A percentile compares a stretch with the other conserved stretches of the same genome.
Conservation (phyloP, 2,888 invertebrate genomes). For the Hydraecia micacea region DNA sequence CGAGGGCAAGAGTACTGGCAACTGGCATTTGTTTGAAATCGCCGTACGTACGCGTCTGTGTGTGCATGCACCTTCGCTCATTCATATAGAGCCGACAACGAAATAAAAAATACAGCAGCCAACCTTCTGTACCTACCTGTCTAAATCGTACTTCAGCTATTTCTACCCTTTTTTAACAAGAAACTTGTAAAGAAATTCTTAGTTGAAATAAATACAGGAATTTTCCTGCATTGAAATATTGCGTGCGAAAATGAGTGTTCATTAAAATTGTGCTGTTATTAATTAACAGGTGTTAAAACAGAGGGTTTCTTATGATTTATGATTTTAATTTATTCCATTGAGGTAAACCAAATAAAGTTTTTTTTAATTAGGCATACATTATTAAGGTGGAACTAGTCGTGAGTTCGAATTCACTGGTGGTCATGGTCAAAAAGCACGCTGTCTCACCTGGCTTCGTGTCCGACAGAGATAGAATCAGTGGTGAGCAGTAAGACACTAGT, state of each 20-base stretch:
- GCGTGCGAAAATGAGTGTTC: slow-evolving; percentile 23
- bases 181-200: slow-evolving; percentile 9
- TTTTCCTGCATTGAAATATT: slow-evolving; percentile 25
- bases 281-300: slow-evolving; percentile 14
- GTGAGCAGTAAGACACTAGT: too few species aligned
- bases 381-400: too few species aligned
- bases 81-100: not conserved
- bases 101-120: not conserved
- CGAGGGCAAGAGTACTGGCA: not conserved
- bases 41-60: too few species aligned
- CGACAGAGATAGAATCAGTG: too few species aligned
- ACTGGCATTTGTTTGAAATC: not conserved
- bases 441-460: too few species aligned
- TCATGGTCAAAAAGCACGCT: too few species aligned
- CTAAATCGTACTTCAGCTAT: not conserved
- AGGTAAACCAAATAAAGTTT: not conserved
- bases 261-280: slow-evolving; percentile 27
- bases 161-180: slow-evolving; percentile 2
- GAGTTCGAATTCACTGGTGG: too few species aligned
- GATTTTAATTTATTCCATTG: slow-evolving; percentile 17
- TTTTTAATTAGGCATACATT: not conserved
- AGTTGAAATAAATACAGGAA: not conserved
- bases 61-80: too few species aligned
- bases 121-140: slow-evolving; percentile 3
- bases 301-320: slow-evolving; percentile 30